A percentile compares a stretch with the other conserved stretches of the same genome.
Evolutionary conservation across 1,140 invertebrate genomes (phyloP).

Genomic region (Chrysopa pallens): DNA sequence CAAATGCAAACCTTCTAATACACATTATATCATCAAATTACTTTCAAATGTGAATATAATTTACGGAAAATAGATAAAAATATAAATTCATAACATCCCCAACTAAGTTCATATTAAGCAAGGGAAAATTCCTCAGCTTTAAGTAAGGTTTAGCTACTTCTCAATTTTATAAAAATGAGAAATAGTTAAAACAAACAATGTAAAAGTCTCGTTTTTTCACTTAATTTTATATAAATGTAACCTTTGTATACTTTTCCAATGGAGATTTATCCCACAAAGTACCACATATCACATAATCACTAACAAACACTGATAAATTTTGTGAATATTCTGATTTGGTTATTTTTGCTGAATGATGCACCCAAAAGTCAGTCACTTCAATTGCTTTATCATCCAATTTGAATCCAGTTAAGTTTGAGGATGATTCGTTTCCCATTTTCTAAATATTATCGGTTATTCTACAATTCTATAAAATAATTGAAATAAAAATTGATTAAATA

Average conservation of each 20-base stretch:
- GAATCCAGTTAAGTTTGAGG: slow-evolving; percentile 49
- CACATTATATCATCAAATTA: too few species aligned
- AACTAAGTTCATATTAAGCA: slow-evolving; percentile 1
- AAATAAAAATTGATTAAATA: too few species aligned
- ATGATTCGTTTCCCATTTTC: slow-evolving; percentile 55
- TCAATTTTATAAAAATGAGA: neutral
- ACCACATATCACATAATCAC: slow-evolving; percentile 36
- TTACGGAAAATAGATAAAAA: too few species aligned
- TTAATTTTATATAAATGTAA: slow-evolving; percentile 17
- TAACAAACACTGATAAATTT: slow-evolving; percentile 49
- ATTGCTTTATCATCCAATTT: slow-evolving; percentile 54
- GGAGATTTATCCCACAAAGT: slow-evolving; percentile 45
- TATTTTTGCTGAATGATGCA: slow-evolving; percentile 46
- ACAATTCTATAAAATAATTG: too few species aligned
- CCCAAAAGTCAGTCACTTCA: slow-evolving; percentile 59
- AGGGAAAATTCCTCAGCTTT: slow-evolving; percentile 1
- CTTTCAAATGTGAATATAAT: too few species aligned
- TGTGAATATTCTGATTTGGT: slow-evolving; percentile 36
- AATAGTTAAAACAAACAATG: too few species aligned
- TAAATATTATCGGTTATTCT: too few species aligned
- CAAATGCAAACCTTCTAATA: too few species aligned
- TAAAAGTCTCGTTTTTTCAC: too few species aligned
- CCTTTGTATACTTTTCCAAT: slow-evolving; percentile 54
- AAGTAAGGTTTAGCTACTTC: neutral
- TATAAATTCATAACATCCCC: too few species aligned